phyloP scores from a whole-genome alignment of 2,797 vertebrate genomes.

The Sciaenops ocellatus region DNA sequence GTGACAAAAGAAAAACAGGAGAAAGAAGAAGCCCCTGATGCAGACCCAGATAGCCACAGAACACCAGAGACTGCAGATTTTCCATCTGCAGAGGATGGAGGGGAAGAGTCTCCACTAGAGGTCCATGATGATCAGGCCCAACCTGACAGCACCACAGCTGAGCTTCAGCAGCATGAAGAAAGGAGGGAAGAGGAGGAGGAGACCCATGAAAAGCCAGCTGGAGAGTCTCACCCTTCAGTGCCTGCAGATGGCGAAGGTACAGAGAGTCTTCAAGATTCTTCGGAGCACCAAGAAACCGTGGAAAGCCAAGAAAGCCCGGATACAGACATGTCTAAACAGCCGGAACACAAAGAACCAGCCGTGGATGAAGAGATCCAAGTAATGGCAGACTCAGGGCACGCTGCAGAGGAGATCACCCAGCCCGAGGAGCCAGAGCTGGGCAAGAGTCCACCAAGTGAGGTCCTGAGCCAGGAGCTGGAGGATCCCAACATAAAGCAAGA shows the following conservation, averaged over 20 bases:
- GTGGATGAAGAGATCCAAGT: conserved; percentile 56
- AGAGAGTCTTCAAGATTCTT: conserved; percentile 46
- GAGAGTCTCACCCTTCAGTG: conserved; percentile 44
- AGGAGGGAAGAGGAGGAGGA: conserved; percentile 46
- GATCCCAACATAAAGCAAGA: conserved; percentile 50
- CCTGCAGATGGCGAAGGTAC: conserved; percentile 51
- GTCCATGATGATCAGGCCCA: conserved; percentile 37
- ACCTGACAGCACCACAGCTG: conserved; percentile 26
- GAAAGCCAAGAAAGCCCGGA: conserved; percentile 55
- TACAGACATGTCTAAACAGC: conserved; percentile 40
- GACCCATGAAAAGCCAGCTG: conserved; percentile 42
- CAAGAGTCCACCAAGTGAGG: conserved; percentile 41
- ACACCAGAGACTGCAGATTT: conserved; percentile 27
- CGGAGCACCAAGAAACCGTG: conserved; percentile 37
- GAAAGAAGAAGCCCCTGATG: conserved; percentile 26
- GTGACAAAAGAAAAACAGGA: conserved; percentile 17
- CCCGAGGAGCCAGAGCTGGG: conserved; percentile 47
- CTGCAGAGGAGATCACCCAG: conserved; percentile 42
- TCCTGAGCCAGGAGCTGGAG: conserved; percentile 61
- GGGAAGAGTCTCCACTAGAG: conserved; percentile 39
- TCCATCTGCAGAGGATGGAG: conserved; percentile 30
- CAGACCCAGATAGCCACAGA: conserved; percentile 9
- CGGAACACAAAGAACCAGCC: conserved; percentile 52
- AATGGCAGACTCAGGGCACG: conserved; percentile 33
- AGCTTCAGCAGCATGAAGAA: conserved; percentile 45